Evolutionary conservation across 2,113 vertebrate genomes (phyloP).

Genomic region (Mesoclemmys tuberculata): DNA sequence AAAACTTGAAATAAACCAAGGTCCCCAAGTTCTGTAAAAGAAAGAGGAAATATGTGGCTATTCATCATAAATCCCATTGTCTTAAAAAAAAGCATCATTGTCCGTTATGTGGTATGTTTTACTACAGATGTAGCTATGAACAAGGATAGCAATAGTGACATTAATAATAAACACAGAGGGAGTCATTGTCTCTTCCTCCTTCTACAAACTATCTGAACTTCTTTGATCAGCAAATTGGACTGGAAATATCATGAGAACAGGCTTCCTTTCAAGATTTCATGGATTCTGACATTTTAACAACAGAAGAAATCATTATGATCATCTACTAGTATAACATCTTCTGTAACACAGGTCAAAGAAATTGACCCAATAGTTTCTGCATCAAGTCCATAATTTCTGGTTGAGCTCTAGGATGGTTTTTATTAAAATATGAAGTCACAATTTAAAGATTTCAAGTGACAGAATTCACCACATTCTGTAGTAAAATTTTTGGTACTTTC

Average conservation of each 20-base stretch:
- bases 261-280: not conserved
- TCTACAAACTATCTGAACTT: not conserved
- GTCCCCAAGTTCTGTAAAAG: not conserved
- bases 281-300: not conserved
- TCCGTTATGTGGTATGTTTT: not conserved
- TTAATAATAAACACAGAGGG: not conserved
- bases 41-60: not conserved
- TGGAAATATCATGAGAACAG: not conserved
- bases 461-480: not conserved
- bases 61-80: not conserved
- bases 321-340: not conserved
- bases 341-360: not conserved
- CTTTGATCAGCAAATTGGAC: not conserved
- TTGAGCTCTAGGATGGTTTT: not conserved
- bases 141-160: not conserved
- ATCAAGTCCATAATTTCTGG: not conserved
- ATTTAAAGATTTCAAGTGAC: not conserved
- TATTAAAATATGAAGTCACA: not conserved
- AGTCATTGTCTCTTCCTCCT: not conserved
- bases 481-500: not conserved
- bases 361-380: not conserved
- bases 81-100: not conserved
- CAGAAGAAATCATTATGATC: not conserved
- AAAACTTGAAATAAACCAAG: not conserved
- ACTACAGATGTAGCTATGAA: not conserved